Percentiles rank a stretch among this genome's conserved stretches.
Conservation (phyloP, 2,888 invertebrate species). For the Cheilosia scutellata region DNA sequence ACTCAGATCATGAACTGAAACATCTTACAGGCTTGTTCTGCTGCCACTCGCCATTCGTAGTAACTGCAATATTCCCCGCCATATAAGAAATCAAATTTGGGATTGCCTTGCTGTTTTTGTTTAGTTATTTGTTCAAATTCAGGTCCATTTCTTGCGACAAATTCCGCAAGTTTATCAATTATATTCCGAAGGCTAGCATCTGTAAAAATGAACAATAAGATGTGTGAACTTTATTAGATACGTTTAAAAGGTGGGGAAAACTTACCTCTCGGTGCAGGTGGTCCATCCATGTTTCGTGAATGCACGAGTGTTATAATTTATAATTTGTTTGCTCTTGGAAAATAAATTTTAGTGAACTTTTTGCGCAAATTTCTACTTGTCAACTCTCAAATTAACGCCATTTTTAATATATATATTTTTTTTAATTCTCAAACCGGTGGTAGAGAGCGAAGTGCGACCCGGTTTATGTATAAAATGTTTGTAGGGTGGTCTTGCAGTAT, state of each 20-base stretch:
- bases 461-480: background rate
- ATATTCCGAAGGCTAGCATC: constrained; percentile 98
- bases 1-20: constrained; percentile 57
- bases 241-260: background rate
- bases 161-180: constrained; percentile 99
- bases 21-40: constrained; percentile 95
- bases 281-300: constrained; percentile 71
- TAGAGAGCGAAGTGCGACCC: constrained; percentile 23
- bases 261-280: constrained; percentile 75
- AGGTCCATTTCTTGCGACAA: constrained; percentile 99
- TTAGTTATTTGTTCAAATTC: constrained; percentile 99
- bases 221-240: constrained; percentile 9
- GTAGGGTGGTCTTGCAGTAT: constrained; percentile 9
- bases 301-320: constrained; percentile 8
- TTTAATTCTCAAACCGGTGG: constrained; percentile 47
- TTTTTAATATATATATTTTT: constrained; percentile 57
- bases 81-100: constrained; percentile 98
- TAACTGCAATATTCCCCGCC: constrained; percentile 98
- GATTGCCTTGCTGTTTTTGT: constrained; percentile 98
- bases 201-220: constrained; percentile 70
- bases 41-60: constrained; percentile 97
- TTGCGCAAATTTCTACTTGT: constrained; percentile 69
- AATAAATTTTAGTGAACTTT: constrained; percentile 32
- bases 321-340: constrained; percentile 3
- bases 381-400: constrained; percentile 70